A percentile compares a stretch with the other conserved stretches of the same genome.
These are phyloP conservation scores for Anableps anableps DNA, from an alignment of 2,797 vertebrate species.

Conservation along the genomic window DNA sequence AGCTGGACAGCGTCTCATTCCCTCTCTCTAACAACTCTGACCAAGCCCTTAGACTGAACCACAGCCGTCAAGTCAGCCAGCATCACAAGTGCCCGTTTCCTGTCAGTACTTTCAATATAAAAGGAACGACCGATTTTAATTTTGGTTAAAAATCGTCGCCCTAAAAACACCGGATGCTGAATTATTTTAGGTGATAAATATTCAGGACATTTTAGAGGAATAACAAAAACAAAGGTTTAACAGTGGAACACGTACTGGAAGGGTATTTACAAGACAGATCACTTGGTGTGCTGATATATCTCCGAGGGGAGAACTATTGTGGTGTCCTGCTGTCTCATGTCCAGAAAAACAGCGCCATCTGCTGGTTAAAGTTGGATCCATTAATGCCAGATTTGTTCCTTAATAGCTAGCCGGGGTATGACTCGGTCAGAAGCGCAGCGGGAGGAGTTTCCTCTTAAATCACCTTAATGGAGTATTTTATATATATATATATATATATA, in stretches of 20 bases:
- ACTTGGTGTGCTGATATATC: background rate
- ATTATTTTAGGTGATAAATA: background rate
- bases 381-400: background rate
- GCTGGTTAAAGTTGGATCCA: conserved; percentile 16
- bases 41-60: conserved; percentile 20
- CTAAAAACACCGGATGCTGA: background rate
- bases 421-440: background rate
- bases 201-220: background rate
- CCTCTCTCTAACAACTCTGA: conserved; percentile 53
- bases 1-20: conserved; percentile 51
- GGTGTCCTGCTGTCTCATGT: background rate
- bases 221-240: background rate
- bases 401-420: background rate
- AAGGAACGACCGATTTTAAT: background rate
- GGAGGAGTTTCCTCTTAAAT: background rate
- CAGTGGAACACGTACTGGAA: background rate
- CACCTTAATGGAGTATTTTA: background rate
- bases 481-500: too few species aligned
- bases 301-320: background rate
- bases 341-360: conserved; percentile 50
- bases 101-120: conserved; percentile 63
- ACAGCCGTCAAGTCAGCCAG: background rate
- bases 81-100: conserved; percentile 5
- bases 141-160: background rate
- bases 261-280: too few species aligned